Percentiles rank a stretch among this genome's conserved stretches.
Conservation (phyloP, 2,113 vertebrate genomes). For the Galbula dea region DNA sequence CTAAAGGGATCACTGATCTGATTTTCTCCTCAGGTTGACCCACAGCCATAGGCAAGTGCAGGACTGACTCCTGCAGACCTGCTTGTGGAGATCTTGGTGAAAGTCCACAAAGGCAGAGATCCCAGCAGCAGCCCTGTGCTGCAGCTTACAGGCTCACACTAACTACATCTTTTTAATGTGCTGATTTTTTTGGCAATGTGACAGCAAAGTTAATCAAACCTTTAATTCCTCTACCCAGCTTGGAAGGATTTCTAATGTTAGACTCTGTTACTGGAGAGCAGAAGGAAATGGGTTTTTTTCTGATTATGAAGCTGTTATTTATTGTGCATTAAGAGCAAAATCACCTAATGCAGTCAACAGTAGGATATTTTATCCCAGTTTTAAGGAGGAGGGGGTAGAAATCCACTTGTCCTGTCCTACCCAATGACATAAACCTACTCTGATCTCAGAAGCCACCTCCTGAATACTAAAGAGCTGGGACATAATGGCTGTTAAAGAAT, state of each 20-base stretch:
- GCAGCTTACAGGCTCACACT: neutral
- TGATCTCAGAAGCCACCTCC: constrained; percentile 58
- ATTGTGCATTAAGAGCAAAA: neutral
- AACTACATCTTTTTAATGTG: neutral
- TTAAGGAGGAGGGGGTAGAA: neutral
- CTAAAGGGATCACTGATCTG: neutral
- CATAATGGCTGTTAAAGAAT: constrained; percentile 59
- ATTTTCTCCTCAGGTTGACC: neutral
- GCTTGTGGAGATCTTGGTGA: neutral
- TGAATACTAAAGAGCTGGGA: constrained; percentile 59
- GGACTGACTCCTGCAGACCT: neutral
- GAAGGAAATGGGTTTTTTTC: constrained; percentile 38
- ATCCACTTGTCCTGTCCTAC: neutral
- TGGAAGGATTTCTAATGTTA: constrained; percentile 57
- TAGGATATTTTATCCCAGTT: neutral
- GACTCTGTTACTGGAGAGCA: neutral
- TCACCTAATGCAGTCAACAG: constrained; percentile 12
- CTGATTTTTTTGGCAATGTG: constrained; percentile 20
- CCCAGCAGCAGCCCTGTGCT: neutral
- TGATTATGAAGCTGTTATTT: constrained; percentile 40
- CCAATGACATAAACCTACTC: constrained; percentile 40
- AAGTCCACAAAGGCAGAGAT: neutral
- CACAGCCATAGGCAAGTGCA: neutral
- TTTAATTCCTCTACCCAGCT: constrained; percentile 23
- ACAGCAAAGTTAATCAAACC: constrained; percentile 23